These are phyloP conservation scores for Euzetes globulus DNA, from an alignment of 2,888 invertebrate species.

Conservation along the genomic window DNA sequence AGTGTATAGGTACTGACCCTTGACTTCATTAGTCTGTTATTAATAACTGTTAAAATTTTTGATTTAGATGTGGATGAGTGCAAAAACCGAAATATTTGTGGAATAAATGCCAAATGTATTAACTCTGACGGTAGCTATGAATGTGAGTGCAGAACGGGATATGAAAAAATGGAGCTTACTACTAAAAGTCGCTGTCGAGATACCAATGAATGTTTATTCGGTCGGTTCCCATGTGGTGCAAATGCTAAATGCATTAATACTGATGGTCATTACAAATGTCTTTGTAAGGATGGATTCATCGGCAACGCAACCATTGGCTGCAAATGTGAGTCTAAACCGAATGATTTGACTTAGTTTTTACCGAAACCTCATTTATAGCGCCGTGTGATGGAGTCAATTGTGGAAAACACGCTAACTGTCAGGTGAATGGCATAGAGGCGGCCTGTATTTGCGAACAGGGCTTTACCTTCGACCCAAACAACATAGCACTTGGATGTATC, in stretches of 20 bases:
- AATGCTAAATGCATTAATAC: constrained; percentile 45
- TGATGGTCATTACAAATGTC: constrained; percentile 43
- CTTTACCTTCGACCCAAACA: constrained; percentile 82
- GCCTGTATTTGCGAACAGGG: constrained; percentile 68
- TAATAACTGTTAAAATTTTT: neutral
- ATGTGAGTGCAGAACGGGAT: constrained; percentile 42
- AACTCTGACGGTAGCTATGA: constrained; percentile 42
- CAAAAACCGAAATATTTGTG: constrained; percentile 42
- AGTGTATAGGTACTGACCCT: constrained; percentile 42
- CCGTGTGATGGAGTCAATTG: constrained; percentile 87
- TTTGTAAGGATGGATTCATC: constrained; percentile 43
- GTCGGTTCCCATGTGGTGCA: constrained; percentile 44
- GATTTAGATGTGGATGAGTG: constrained; percentile 44
- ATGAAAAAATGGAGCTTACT: constrained; percentile 38
- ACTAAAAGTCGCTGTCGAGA: constrained; percentile 38
- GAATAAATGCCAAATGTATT: constrained; percentile 42
- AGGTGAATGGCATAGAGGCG: constrained; percentile 77
- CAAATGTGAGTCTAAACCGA: constrained; percentile 41
- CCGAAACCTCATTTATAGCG: constrained; percentile 46
- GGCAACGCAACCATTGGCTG: constrained; percentile 44
- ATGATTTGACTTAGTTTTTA: neutral
- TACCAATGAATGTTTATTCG: constrained; percentile 44
- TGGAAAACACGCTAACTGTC: constrained; percentile 78
- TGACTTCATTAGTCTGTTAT: neutral
- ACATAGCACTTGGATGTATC: constrained; percentile 79